Evolutionary conservation across 2,113 vertebrate species (phyloP).

Genomic region (Anguilla rostrata): DNA sequence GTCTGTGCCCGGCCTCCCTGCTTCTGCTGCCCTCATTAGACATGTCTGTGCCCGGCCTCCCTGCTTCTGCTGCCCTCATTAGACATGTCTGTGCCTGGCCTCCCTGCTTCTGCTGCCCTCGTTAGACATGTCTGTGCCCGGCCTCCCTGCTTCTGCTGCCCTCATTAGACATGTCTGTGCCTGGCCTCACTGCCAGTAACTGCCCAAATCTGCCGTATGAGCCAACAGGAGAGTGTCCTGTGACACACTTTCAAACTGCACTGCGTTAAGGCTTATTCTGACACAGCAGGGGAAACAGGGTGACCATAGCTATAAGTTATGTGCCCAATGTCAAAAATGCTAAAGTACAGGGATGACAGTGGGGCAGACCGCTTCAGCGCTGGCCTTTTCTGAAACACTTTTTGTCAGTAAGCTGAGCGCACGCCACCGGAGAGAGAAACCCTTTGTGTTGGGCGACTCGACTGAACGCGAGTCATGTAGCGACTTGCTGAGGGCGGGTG

Average conservation of each 20-base stretch:
- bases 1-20: no score
- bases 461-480: slow-evolving; percentile 44
- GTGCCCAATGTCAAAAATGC: background rate
- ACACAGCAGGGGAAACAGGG: background rate
- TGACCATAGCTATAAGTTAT: background rate
- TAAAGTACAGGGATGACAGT: background rate
- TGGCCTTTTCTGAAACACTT: background rate
- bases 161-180: background rate
- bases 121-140: no score
- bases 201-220: background rate
- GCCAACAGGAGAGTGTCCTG: background rate
- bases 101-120: no score
- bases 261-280: background rate
- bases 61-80: no score
- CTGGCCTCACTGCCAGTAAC: background rate
- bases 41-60: no score
- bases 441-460: slow-evolving; percentile 23
- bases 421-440: background rate
- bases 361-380: background rate
- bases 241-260: background rate
- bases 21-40: no score
- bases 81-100: no score
- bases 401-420: slow-evolving; percentile 29
- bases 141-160: no score
- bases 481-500: slow-evolving; percentile 47